Conservation (phyloP, 2,113 vertebrate species). For the Archilochus colubris region DNA sequence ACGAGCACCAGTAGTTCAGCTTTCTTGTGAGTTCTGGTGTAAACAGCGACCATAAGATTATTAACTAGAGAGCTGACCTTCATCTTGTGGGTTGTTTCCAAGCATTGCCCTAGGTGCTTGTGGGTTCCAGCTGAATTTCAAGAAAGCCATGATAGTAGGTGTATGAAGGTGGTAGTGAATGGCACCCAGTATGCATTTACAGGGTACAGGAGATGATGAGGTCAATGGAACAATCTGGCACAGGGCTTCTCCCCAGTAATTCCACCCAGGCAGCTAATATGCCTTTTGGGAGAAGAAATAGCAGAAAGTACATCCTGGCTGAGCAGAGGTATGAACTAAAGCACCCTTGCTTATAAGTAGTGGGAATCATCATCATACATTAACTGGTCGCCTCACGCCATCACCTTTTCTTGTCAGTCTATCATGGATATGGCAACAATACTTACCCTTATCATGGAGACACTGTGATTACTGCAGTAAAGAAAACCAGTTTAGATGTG, state of each 20-base stretch:
- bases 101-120: fast-evolving
- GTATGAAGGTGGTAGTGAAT: not conserved
- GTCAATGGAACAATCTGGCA: not conserved
- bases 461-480: not conserved
- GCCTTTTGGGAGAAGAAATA: not conserved
- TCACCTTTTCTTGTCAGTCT: not conserved
- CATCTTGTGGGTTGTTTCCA: not conserved
- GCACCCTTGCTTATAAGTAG: not conserved
- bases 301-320: not conserved
- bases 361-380: not conserved
- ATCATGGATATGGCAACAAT: not conserved
- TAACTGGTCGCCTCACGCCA: not conserved
- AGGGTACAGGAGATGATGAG: fast-evolving
- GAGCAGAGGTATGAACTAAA: not conserved
- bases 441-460: not conserved
- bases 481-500: not conserved
- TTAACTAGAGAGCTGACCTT: not conserved
- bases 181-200: not conserved
- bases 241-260: not conserved
- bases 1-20: not conserved
- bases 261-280: fast-evolving
- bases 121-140: not conserved
- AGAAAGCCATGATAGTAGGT: not conserved
- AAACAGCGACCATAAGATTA: not conserved
- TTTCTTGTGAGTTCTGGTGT: not conserved